A percentile compares a stretch with the other conserved stretches of the same genome.
phyloP scores from a whole-genome alignment of 2,797 vertebrate species.

The Danio tinwini region DNA sequence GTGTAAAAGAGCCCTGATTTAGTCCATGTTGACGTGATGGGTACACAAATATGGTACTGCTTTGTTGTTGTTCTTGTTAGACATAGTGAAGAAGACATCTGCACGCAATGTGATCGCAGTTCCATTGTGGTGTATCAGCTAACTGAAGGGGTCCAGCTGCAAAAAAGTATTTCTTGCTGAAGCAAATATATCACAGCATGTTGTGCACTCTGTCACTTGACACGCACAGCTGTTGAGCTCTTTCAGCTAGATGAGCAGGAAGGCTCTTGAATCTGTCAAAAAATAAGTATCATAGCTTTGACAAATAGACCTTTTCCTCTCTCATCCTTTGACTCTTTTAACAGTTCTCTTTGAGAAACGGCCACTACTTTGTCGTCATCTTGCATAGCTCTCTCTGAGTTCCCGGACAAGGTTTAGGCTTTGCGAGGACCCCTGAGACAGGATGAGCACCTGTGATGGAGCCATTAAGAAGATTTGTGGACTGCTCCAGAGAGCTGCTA shows the following conservation, averaged over 20 bases:
- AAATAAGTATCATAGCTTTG: constrained; percentile 63
- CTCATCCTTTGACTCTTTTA: constrained; percentile 54
- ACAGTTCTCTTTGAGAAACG: constrained; percentile 55
- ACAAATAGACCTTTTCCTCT: constrained; percentile 60
- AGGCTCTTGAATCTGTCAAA: constrained; percentile 61
- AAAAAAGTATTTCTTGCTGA: constrained; percentile 70
- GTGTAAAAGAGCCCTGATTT: constrained; percentile 50
- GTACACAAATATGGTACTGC: constrained; percentile 36
- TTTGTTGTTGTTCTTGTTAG: constrained; percentile 48
- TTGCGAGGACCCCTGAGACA: constrained; percentile 9
- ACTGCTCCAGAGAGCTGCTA: constrained; percentile 38
- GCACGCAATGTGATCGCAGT: constrained; percentile 56
- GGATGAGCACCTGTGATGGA: constrained; percentile 38
- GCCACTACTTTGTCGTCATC: constrained; percentile 52
- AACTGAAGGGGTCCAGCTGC: constrained; percentile 60
- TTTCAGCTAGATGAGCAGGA: constrained; percentile 63
- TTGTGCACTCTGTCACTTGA: constrained; percentile 69
- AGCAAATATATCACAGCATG: constrained; percentile 70
- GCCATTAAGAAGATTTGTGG: constrained; percentile 48
- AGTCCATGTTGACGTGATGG: constrained; percentile 52
- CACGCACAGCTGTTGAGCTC: constrained; percentile 68
- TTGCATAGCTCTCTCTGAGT: constrained; percentile 50
- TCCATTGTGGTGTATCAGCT: constrained; percentile 60
- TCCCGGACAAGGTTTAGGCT: constrained; percentile 32
- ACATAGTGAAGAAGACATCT: constrained; percentile 67